Evolutionary conservation across 2,113 vertebrate genomes (phyloP), one percentile per base, ranked within the genome.

Genomic region (Tyrannus savana): DNA sequence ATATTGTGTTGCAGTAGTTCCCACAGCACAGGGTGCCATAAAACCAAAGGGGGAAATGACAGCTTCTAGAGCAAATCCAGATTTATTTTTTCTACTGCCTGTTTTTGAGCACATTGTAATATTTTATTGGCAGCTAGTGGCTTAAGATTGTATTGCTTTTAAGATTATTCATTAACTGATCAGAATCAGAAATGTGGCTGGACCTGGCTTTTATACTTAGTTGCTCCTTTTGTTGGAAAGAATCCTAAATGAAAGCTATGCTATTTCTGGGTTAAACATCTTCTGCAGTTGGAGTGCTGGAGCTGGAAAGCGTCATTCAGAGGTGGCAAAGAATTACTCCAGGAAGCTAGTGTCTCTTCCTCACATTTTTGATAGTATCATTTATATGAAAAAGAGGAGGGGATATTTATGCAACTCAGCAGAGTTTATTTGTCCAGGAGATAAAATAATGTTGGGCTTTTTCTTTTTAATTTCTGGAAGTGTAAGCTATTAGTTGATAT

Each of bases 291-390:
- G 41, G 27, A 78, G 39, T 7, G 4, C 9, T 41, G 39, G 46
- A 52, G 24, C 33, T 90, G 56, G 69, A 66, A 83, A 55, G 18
- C 46, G 56, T 39, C 66, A 58, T 60, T 60, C 62, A 85, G 75
- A 66, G 19, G 46, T 80, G 55, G n/a, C 59, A 80, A 41, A 66
- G 33, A 22, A 67, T 46, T 73, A 39, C 17, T 37, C 22, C 37
- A 80, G 42, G 46, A 83, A 33, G 37, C 58, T 10, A 2, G 8
- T 18, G 35, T 74, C 73, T 78, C 55, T n/a, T 58, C 30, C 49
- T 18, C 2, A 19, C 0, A 0, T 37, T 68, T 52, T 66, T 62
- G 4, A 3, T 59, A 68, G 44, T 41, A 33, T 13, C n/a, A 17
- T 62, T 80, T 25, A 55, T 28, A 41, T 77, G 37, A 28, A 52